Percentiles rank a stretch among this genome's conserved stretches.
Evolutionary conservation across 2,888 invertebrate genomes (phyloP).

Genomic region (Biston betularia): DNA sequence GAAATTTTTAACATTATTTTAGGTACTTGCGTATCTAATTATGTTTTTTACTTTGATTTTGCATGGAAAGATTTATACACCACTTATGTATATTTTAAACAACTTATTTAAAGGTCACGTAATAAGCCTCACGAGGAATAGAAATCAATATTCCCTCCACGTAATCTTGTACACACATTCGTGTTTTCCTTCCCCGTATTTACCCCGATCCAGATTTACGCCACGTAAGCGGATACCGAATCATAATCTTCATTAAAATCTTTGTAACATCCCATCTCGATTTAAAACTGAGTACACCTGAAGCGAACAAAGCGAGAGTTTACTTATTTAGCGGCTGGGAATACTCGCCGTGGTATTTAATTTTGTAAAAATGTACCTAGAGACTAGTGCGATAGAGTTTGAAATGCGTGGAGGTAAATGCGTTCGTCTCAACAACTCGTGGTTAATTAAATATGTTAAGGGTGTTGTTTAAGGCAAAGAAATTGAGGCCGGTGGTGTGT

Average conservation of each 20-base stretch:
- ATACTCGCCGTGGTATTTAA: not conserved
- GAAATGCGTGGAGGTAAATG: conserved; percentile 15
- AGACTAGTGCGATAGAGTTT: conserved; percentile 17
- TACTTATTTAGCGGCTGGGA: conserved; percentile 29
- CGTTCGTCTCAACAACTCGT: conserved; percentile 32
- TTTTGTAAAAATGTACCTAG: conserved; percentile 18
- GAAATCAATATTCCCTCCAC: conserved; percentile 30
- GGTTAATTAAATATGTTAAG: conserved; percentile 77
- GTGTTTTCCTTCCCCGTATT: conserved; percentile 27
- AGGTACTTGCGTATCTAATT: too few relatives aligned
- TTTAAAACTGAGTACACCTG: conserved; percentile 48
- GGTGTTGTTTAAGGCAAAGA: conserved; percentile 70
- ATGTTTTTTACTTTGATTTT: too few relatives aligned
- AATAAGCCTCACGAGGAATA: conserved; percentile 13
- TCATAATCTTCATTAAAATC: conserved; percentile 57
- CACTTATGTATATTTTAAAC: not conserved
- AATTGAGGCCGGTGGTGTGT: conserved; percentile 51
- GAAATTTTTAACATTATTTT: too few relatives aligned
- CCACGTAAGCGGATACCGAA: conserved; percentile 41
- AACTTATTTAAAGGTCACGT: conserved; percentile 6
- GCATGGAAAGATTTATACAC: too few relatives aligned
- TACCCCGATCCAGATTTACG: conserved; percentile 38
- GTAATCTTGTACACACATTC: conserved; percentile 20
- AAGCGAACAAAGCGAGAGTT: conserved; percentile 37
- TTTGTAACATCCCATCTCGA: conserved; percentile 54